These are phyloP conservation scores for Dermatemys mawii DNA, from an alignment of 2,113 vertebrate genomes.

Conservation along the genomic window DNA sequence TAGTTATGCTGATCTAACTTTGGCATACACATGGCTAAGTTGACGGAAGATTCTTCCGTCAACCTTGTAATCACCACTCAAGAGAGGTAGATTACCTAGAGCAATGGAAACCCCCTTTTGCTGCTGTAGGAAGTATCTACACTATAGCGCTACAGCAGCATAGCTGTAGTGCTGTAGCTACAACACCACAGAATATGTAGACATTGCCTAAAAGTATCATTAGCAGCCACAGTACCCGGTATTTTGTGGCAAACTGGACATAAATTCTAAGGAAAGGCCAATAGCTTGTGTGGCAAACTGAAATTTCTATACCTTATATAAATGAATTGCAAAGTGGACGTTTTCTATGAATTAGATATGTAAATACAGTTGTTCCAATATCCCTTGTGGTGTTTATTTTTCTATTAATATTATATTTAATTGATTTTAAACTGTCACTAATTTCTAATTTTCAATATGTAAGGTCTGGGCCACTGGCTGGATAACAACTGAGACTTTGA, in stretches of 20 bases:
- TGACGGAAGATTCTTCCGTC: neutral
- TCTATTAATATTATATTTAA: neutral
- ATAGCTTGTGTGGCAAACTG: neutral
- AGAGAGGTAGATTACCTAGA: neutral
- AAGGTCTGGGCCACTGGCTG: neutral
- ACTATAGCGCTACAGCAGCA: neutral
- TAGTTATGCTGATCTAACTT: neutral
- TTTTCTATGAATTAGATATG: neutral
- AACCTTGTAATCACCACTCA: neutral
- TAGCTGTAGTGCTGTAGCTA: neutral
- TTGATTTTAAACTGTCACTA: neutral
- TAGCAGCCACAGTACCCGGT: neutral
- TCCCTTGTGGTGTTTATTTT: neutral
- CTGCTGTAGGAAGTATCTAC: neutral
- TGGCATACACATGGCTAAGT: neutral
- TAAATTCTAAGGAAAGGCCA: neutral
- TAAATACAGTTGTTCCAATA: neutral
- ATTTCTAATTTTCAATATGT: neutral
- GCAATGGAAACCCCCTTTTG: neutral
- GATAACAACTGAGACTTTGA: neutral
- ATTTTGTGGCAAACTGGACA: neutral
- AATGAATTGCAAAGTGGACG: neutral
- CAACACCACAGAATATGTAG: neutral
- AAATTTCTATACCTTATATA: neutral
- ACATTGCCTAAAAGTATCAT: neutral